Conservation (phyloP, 2,888 invertebrate genomes). For the Agrenia bidenticulata region DNA sequence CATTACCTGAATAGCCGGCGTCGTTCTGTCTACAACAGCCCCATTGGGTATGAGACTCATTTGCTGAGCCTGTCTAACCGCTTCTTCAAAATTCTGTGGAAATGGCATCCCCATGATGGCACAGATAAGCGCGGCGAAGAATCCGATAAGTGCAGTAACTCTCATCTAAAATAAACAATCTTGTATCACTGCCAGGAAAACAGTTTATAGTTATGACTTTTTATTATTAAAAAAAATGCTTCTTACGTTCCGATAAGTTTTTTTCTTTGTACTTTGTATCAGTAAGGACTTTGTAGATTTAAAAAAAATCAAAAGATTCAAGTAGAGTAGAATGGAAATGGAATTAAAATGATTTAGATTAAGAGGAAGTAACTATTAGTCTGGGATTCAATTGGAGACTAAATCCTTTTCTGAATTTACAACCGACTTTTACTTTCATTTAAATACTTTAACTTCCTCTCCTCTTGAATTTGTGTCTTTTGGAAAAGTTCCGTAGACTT, state of each 20-base stretch:
- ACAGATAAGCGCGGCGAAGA: neutral
- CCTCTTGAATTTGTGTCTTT: neutral
- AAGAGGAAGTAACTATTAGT: neutral
- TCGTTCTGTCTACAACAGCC: conserved; percentile 39
- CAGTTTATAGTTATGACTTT: too few species aligned
- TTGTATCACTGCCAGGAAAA: too few species aligned
- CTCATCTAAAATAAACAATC: too few species aligned
- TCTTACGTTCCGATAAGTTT: too few species aligned
- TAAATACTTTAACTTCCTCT: conserved; percentile 28
- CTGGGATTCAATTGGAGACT: conserved; percentile 16
- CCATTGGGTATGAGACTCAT: conserved; percentile 42
- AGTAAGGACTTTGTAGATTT: too few species aligned
- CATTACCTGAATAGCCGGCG: conserved; percentile 40
- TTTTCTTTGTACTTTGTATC: too few species aligned
- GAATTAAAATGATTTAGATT: too few species aligned
- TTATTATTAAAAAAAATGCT: too few species aligned
- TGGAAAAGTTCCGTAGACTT: too few species aligned
- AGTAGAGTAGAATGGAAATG: too few species aligned
- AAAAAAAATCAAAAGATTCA: too few species aligned
- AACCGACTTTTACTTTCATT: conserved; percentile 39
- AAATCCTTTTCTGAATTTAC: conserved; percentile 7
- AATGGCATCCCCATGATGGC: conserved; percentile 25
- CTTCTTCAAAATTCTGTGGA: conserved; percentile 40
- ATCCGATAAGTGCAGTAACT: conserved; percentile 1
- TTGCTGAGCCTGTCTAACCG: conserved; percentile 40